Evolutionary conservation across 2,888 invertebrate genomes (phyloP), one percentile per base, ranked within the genome.

Genomic region (Mystacides longicornis): DNA sequence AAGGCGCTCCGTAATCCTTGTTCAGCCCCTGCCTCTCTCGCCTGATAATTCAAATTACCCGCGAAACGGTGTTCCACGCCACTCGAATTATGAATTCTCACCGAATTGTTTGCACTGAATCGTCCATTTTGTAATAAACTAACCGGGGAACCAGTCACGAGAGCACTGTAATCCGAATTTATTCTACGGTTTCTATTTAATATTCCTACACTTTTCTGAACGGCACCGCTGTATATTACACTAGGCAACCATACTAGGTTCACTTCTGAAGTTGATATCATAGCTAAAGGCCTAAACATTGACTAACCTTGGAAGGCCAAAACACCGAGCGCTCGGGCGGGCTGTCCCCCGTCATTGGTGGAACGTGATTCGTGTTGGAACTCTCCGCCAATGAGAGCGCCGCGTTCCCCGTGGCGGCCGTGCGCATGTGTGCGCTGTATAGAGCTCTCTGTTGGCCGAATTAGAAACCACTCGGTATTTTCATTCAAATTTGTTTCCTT

Each of bases 161-260:
- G 31, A 52, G 55, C 58, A 58, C 58, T 52, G 48, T 52, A 58
- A 51, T 58, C 52, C 52, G 58, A 54, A 54, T 55, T 52, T 21
- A 52, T 52, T 37, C 58, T 58, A 20, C 58, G 51, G 21, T 49
- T 58, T 52, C 58, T 46, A 52, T 52, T 55, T 47, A 55, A 55
- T 58, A 58, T 58, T 55, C 58, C 58, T 52, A 49, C 58, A 58
- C 58, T 58, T 45, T 58, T 58, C 51, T 58, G 58, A 55, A 58
- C 58, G 55, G 55, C 58, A 58, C 58, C 58, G 58, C 55, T 55
- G 51, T 59, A 59, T 56, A 60, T 54, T 42, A 60, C 60, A 57
- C 60, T 58, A 59, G 60, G 60, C 60, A 60, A 55, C 60, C 60
- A 60, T 55, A 60, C 60, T 55, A 60, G 58, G 60, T 60, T 60